Base-by-base conservation (phyloP, 2,113 vertebrate genomes). In the Zeus faber region DNA sequence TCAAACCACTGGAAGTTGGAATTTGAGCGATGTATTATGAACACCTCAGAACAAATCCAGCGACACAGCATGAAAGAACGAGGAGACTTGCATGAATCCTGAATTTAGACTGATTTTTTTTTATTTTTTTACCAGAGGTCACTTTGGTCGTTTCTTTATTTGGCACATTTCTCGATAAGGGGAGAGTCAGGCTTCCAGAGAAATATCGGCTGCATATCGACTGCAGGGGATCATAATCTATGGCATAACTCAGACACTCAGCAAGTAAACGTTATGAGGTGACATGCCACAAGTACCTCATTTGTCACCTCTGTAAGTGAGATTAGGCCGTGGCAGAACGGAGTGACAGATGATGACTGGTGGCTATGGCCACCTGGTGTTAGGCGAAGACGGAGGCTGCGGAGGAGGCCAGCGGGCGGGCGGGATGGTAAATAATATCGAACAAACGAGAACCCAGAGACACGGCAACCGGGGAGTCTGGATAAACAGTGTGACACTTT, bases 261-360 rank as follows among this genome's bases (percentile, higher is more conserved):
- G 67, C 73, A 62, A 65, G 68, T 56, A 45, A 63, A 63, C n/a
- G 53, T 62, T 74, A 60, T 48, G n/a, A n/a, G n/a, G n/a, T n/a
- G n/a, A 62, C 53, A 62, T 65, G 58, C 75, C 73, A 62, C 48
- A n/a, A 72, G 59, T 56, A 60, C 75, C 72, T 82, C 72, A 64
- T 65, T 61, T 70, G 72, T 79, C 80, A 82, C 76, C 77, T 77
- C 72, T 51, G 69, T 70, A 74, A 40, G 73, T 64, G 20, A 74
- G 76, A 79, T 83, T 76, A 77, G 63, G 54, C 44, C 62, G 58
- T 16, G 67, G 48, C 67, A 33, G 54, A 52, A 47, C 20, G 49
- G 47, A 69, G 79, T 72, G 64, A 74, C 70, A 72, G 60, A 72
- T 62, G 70, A 82, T 55, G 69, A 72, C 67, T 62, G 69, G 24